These are phyloP conservation scores for Aptenodytes forsteri DNA, from an alignment of 2,113 vertebrate genomes.

Conservation along the genomic window DNA sequence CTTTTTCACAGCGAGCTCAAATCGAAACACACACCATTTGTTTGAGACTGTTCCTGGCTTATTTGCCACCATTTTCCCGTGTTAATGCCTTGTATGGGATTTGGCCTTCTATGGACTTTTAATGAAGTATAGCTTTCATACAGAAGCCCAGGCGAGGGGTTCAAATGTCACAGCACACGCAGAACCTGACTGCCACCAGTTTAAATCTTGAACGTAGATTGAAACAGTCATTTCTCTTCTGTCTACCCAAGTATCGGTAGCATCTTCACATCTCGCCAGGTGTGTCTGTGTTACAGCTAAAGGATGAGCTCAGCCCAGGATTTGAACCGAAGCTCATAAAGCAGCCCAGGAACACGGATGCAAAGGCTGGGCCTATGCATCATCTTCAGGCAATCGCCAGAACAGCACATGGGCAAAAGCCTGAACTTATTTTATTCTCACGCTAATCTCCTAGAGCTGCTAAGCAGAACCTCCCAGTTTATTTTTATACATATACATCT, in stretches of 20 bases:
- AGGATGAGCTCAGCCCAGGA: background rate
- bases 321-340: background rate
- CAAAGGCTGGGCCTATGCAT: background rate
- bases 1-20: background rate
- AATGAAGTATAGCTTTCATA: background rate
- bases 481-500: background rate
- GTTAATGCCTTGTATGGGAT: background rate
- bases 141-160: background rate
- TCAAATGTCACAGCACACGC: background rate
- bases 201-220: rapidly evolving
- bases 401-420: background rate
- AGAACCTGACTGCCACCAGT: background rate
- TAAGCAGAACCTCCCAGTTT: conserved; percentile 35
- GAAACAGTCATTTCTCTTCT: background rate
- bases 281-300: background rate
- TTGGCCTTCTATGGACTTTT: background rate
- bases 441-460: background rate
- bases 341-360: background rate
- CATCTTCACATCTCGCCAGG: background rate
- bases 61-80: background rate
- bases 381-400: background rate
- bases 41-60: background rate
- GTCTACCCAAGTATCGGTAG: background rate
- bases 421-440: background rate
- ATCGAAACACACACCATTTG: background rate